Evolutionary conservation across 1,140 invertebrate species (phyloP), one percentile per base, ranked within the genome.

Genomic region (Papilio aristodemus): DNA sequence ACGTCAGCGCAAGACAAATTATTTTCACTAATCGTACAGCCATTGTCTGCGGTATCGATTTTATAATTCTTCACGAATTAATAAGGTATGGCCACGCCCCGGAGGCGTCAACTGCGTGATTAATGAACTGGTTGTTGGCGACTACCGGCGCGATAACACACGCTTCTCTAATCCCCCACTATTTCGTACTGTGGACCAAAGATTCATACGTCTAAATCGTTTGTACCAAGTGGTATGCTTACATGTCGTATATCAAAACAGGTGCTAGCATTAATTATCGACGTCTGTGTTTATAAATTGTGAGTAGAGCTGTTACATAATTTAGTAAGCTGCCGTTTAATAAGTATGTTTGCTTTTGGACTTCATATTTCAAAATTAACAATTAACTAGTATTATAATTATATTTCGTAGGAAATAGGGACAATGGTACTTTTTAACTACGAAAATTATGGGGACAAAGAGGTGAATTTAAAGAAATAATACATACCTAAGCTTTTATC

Each of bases 41-140:
- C 74, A 81, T 84, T 85, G 81, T 83, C 76, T 79, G 80, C 70
- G 75, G 74, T 70, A 78, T 83, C 72, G 75, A 80, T 81, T 89
- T 87, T 85, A 85, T 86, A 87, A 86, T 83, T 86, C 80, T 74
- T 76, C 74, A 79, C 69, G 86, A 87, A 89, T 91, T 89, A 91
- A 89, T 91, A 91, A 89, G 80, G 63, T 67, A 38, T 80, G 67
- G 81, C 86, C 76, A 69, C 89, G 87, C 89, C 88, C 77, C 64
- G 72, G 87, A 89, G 89, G 89, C 87, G 87, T 87, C 80, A 77
- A 83, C 85, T 57, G 22, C 68, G 74, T 87, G 84, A 91, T 89
- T 89, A 89, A 89, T 89, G 84, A 74, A 76, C 43, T 70, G 58
- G 63, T 71, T 75, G 71, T 72, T 73, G 36, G 67, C 77, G 77